These are phyloP conservation scores for Darevskia nairensis DNA, from an alignment of 2,797 vertebrate genomes.

Conservation along the genomic window DNA sequence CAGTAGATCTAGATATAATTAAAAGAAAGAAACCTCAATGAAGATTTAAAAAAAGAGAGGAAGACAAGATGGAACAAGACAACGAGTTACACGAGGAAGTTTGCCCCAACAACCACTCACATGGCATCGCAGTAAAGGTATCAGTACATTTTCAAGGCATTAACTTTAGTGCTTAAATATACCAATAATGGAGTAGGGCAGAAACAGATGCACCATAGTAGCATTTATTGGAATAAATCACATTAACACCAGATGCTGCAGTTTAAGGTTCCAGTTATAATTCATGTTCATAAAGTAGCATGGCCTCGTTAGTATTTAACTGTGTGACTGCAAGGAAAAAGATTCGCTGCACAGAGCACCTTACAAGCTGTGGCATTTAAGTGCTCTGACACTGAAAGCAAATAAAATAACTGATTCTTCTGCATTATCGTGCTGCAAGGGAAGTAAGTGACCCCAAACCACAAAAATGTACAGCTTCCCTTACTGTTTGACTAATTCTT, in stretches of 20 bases:
- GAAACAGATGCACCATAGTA: background rate
- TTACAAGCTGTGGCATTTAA: background rate
- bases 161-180: background rate
- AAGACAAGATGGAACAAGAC: background rate
- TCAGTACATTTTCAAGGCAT: background rate
- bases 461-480: slow-evolving; percentile 16
- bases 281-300: background rate
- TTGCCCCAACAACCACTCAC: background rate
- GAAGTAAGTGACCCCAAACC: slow-evolving; percentile 35
- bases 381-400: background rate
- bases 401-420: background rate
- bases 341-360: background rate
- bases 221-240: background rate
- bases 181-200: background rate
- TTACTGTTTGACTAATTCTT: slow-evolving; percentile 30
- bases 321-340: background rate
- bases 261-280: background rate
- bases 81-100: background rate
- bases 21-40: background rate
- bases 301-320: background rate
- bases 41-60: background rate
- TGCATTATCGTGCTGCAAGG: background rate
- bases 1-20: background rate
- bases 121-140: background rate
- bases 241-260: background rate